Evolutionary conservation across 1,140 invertebrate genomes (phyloP).

Genomic region (Pygmarrhopalites habei): DNA sequence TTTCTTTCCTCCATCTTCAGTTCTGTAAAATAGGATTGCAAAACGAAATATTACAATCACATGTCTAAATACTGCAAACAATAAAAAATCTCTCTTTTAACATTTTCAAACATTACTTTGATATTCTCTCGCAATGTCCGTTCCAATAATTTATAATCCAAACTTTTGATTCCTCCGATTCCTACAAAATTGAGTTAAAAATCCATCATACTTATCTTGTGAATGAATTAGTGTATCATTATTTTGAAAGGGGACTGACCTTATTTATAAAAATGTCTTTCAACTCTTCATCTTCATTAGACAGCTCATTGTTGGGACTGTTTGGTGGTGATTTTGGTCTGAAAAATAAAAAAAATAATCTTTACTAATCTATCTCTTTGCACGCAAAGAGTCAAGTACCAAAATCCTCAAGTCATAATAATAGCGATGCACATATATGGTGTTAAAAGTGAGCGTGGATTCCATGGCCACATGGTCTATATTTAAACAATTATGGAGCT

Average conservation of each 20-base stretch:
- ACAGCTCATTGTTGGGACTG: conserved; percentile 72
- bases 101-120: conserved; percentile 7
- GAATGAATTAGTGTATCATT: not conserved
- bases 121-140: conserved; percentile 10
- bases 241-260: conserved; percentile 43
- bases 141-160: conserved; percentile 30
- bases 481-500: too few relatives aligned
- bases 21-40: too few relatives aligned
- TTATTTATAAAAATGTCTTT: conserved; percentile 75
- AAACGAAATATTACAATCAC: too few relatives aligned
- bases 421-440: too few relatives aligned
- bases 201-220: not conserved
- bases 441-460: too few relatives aligned
- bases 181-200: conserved; percentile 11
- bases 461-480: too few relatives aligned
- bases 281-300: conserved; percentile 62
- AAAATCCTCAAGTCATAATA: too few relatives aligned
- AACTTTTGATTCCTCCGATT: conserved; percentile 22
- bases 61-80: not conserved
- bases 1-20: conserved; percentile 46
- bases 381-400: too few relatives aligned
- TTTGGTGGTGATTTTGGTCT: conserved; percentile 86
- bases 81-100: not conserved
- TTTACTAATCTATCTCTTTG: too few relatives aligned
- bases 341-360: conserved; percentile 43